Percentiles rank a stretch among this genome's conserved stretches.
Conservation (phyloP, 2,797 vertebrate species). For the Leucoraja ocellata region DNA sequence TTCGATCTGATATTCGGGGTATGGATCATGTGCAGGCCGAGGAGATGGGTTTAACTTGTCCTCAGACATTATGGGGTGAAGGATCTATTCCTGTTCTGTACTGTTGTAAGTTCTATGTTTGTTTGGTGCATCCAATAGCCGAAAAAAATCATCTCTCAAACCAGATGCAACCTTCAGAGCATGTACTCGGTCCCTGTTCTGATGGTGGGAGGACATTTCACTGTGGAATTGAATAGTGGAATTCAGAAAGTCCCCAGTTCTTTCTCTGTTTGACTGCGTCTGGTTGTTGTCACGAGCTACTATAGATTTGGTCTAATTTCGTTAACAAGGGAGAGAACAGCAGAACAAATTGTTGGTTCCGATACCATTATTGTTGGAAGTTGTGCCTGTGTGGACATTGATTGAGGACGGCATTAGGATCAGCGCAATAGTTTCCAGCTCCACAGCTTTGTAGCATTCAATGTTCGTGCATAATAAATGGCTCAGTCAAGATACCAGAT, state of each 20-base stretch:
- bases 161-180: neutral
- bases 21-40: too few species aligned
- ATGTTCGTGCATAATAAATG: neutral
- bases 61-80: too few species aligned
- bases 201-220: neutral
- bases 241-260: neutral
- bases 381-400: neutral
- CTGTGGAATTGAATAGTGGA: neutral
- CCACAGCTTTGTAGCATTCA: neutral
- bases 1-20: too few species aligned
- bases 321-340: neutral
- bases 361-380: neutral
- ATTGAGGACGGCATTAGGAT: neutral
- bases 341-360: neutral
- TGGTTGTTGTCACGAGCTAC: neutral
- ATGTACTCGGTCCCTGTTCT: neutral
- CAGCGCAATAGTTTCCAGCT: neutral
- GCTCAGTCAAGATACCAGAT: neutral
- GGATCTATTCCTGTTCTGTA: too few species aligned
- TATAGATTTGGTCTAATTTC: neutral
- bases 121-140: neutral
- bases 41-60: too few species aligned
- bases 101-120: too few species aligned
- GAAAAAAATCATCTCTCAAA: neutral
- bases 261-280: neutral